phyloP scores from a whole-genome alignment of 2,888 invertebrate genomes.

The Rhogogaster chlorosoma region DNA sequence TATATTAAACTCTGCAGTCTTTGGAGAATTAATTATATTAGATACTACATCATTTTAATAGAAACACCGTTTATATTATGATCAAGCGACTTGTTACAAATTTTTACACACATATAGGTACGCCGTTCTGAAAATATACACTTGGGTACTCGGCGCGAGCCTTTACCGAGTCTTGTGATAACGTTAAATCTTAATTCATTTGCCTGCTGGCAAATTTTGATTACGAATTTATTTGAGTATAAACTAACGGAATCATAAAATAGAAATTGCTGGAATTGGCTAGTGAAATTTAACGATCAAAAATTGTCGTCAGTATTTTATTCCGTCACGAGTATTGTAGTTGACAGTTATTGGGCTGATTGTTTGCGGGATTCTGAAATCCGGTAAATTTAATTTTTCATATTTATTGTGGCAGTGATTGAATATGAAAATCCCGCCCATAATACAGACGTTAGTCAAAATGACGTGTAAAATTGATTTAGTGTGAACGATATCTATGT shows the following conservation, averaged over 20 bases:
- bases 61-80: no score
- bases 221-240: not conserved
- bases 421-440: conserved; percentile 9
- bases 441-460: not conserved
- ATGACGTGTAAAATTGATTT: conserved; percentile 28
- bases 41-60: no score
- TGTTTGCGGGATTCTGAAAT: not conserved
- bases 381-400: conserved; percentile 3
- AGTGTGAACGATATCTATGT: conserved; percentile 11
- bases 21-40: no score
- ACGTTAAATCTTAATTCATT: not conserved
- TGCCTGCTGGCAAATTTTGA: not conserved
- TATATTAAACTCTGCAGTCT: no score
- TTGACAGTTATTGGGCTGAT: conserved; percentile 3
- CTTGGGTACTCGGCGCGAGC: no score
- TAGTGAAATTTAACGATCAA: not conserved
- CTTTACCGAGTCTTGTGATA: no score
- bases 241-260: not conserved
- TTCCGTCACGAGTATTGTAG: conserved; percentile 22
- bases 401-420: conserved; percentile 2
- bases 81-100: no score
- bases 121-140: no score
- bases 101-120: no score
- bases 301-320: conserved; percentile 5
- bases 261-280: not conserved